These are phyloP conservation scores for Hoplodrina blanda DNA, from an alignment of 2,888 invertebrate species.

Conservation along the genomic window DNA sequence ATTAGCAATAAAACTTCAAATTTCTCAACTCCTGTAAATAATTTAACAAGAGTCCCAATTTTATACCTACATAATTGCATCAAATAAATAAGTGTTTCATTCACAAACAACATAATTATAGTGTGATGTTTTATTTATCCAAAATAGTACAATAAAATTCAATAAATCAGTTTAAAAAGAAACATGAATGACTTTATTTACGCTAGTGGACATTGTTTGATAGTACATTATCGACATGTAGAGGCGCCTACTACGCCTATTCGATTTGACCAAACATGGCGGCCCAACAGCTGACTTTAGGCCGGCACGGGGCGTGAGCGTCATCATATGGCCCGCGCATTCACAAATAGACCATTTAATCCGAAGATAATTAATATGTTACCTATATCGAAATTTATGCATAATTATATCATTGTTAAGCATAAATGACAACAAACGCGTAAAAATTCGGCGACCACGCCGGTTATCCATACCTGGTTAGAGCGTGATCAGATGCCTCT, in stretches of 20 bases:
- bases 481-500: constrained; percentile 90
- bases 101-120: not conserved
- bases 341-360: constrained; percentile 50
- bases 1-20: not conserved
- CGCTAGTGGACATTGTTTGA: constrained; percentile 74
- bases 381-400: constrained; percentile 5
- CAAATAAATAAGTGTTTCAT: not conserved
- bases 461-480: constrained; percentile 88
- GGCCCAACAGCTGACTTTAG: constrained; percentile 90
- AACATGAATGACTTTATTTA: constrained; percentile 76
- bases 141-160: constrained; percentile 18
- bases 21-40: not conserved
- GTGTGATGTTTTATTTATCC: not conserved
- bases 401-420: not conserved
- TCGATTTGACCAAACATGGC: constrained; percentile 90
- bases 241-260: constrained; percentile 89
- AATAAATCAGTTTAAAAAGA: constrained; percentile 40
- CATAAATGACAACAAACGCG: constrained; percentile 49
- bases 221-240: constrained; percentile 76
- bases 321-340: constrained; percentile 79
- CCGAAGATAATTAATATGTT: constrained; percentile 23
- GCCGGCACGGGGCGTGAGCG: constrained; percentile 88
- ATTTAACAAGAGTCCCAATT: not conserved
- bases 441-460: constrained; percentile 81
- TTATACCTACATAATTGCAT: not conserved